Evolutionary conservation across 2,797 vertebrate genomes (phyloP).

Genomic region (Acropternis orthonyx): DNA sequence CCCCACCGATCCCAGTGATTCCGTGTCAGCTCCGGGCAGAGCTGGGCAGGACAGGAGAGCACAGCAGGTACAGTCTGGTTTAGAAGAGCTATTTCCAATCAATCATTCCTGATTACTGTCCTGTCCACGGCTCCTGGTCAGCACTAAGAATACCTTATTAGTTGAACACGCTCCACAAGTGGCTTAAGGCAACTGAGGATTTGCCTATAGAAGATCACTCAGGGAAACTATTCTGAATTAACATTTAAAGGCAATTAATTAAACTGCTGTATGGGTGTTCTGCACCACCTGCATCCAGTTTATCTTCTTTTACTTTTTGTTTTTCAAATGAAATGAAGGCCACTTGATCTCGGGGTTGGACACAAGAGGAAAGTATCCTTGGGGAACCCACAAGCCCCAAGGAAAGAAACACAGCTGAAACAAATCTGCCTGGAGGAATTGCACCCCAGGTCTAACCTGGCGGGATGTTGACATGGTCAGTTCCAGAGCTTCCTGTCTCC

Average conservation of each 20-base stretch:
- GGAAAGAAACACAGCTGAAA: background rate
- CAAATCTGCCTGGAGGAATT: background rate
- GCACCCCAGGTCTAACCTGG: background rate
- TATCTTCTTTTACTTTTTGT: background rate
- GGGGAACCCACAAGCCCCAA: background rate
- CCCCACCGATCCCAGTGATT: fast-evolving
- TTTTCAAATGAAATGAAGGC: background rate
- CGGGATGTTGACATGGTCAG: fast-evolving
- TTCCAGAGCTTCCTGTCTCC: background rate
- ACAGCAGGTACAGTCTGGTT: background rate
- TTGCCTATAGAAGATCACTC: background rate
- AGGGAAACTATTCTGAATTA: conserved; percentile 26
- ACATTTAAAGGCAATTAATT: conserved; percentile 34
- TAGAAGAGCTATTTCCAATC: conserved; percentile 1
- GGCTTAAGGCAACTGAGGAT: conserved; percentile 33
- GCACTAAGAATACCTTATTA: background rate
- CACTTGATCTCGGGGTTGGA: background rate
- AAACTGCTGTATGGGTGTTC: background rate
- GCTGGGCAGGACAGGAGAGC: background rate
- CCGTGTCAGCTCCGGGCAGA: background rate
- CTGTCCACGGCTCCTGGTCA: background rate
- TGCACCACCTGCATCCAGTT: background rate
- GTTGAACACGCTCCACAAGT: background rate
- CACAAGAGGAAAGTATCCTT: background rate
- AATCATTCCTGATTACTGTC: conserved; percentile 6